Conservation (phyloP, 2,113 vertebrate species). For the Zosterops pallidus region DNA sequence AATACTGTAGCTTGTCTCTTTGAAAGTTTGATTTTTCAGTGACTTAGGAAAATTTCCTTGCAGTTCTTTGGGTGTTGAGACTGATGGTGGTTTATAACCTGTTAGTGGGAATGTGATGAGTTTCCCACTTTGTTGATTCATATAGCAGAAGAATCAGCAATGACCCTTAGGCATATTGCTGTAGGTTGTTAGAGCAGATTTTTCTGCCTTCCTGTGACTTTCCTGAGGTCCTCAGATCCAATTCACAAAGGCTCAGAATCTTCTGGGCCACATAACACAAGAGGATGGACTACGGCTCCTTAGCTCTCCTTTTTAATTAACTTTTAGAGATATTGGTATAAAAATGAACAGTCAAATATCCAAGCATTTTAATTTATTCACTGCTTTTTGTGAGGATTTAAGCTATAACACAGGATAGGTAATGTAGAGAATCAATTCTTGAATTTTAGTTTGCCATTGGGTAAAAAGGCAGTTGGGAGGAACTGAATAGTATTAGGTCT, state of each 20-base stretch:
- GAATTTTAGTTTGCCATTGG: not conserved
- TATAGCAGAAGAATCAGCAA: not conserved
- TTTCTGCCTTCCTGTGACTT: not conserved
- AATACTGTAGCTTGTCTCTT: not conserved
- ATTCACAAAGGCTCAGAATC: not conserved
- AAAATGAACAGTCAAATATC: not conserved
- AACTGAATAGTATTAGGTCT: not conserved
- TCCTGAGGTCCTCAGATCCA: not conserved
- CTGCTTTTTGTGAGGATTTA: not conserved
- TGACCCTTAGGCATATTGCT: not conserved
- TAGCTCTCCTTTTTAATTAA: not conserved
- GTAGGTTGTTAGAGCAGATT: not conserved
- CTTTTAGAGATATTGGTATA: not conserved
- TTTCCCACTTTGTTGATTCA: not conserved
- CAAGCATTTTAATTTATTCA: not conserved
- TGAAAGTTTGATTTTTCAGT: not conserved
- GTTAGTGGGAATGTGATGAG: not conserved
- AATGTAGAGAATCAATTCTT: not conserved
- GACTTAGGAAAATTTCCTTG: not conserved
- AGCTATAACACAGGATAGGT: not conserved
- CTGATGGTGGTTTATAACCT: not conserved
- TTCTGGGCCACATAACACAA: rapidly evolving
- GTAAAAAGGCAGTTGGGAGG: not conserved
- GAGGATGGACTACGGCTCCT: not conserved
- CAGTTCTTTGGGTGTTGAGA: not conserved